These are phyloP conservation scores for Spodoptera frugiperda DNA, from an alignment of 1,140 invertebrate genomes.

Conservation along the genomic window DNA sequence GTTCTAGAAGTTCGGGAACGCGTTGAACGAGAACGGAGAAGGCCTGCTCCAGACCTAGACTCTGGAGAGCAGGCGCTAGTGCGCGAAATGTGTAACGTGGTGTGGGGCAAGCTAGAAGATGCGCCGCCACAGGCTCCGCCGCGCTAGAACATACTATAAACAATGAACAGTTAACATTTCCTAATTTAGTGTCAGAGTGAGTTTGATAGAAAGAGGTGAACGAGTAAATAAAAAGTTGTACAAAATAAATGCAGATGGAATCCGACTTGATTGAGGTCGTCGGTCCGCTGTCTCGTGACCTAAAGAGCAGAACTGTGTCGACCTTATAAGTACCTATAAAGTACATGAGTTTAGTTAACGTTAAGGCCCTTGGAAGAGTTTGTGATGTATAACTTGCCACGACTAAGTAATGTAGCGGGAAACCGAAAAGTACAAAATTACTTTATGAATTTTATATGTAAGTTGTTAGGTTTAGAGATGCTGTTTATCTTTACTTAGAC, in stretches of 20 bases:
- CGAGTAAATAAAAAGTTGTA: constrained; percentile 64
- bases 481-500: constrained; percentile 11
- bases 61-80: constrained; percentile 97
- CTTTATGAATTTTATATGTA: constrained; percentile 26
- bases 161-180: constrained; percentile 40
- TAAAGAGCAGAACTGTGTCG: constrained; percentile 69
- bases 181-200: constrained; percentile 45
- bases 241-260: constrained; percentile 69
- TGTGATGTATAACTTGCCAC: constrained; percentile 54
- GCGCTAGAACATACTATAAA: constrained; percentile 62
- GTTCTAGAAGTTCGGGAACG: constrained; percentile 96
- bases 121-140: constrained; percentile 81
- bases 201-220: constrained; percentile 51
- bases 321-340: constrained; percentile 71
- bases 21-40: constrained; percentile 90
- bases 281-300: constrained; percentile 70
- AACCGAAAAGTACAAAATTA: constrained; percentile 76
- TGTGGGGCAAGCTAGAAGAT: constrained; percentile 88
- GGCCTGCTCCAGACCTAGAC: constrained; percentile 92
- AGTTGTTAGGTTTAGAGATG: constrained; percentile 20
- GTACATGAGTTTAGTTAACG: constrained; percentile 49
- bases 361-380: constrained; percentile 39
- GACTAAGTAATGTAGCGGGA: constrained; percentile 38
- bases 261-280: constrained; percentile 77
- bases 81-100: constrained; percentile 98